Conservation (phyloP, 2,113 vertebrate species). For the Microtus pennsylvanicus region DNA sequence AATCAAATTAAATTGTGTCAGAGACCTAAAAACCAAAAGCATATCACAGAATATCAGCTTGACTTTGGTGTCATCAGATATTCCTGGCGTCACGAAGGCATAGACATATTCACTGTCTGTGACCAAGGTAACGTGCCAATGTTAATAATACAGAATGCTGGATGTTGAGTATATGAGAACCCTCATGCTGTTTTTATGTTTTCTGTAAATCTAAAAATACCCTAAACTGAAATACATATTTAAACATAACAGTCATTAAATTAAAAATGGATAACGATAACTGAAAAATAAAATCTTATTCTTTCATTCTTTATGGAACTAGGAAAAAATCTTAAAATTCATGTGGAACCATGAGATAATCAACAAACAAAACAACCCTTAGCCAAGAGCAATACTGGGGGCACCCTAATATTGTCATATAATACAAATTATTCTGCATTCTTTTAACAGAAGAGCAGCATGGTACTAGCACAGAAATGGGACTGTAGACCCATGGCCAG, state of each 20-base stretch:
- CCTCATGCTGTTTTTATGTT: background rate
- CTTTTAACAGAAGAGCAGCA: background rate
- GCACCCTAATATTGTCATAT: no score
- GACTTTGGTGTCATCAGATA: constrained; percentile 2
- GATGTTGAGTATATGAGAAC: background rate
- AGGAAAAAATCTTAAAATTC: background rate
- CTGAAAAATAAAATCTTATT: background rate
- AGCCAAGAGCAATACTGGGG: background rate
- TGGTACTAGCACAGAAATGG: background rate
- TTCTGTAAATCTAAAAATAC: constrained; percentile 1
- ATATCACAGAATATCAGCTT: constrained; percentile 2
- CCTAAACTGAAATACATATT: background rate
- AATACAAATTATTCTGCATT: background rate
- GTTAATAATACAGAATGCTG: background rate
- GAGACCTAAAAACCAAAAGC: constrained; percentile 34
- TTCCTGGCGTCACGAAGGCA: background rate
- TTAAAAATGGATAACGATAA: constrained; percentile 20
- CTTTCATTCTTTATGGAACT: background rate
- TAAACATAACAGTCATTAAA: background rate
- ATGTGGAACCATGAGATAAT: background rate
- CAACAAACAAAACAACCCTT: background rate
- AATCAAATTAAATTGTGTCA: background rate
- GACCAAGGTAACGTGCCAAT: background rate
- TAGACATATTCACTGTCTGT: background rate
- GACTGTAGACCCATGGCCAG: background rate